Evolutionary conservation across 1,140 invertebrate genomes (phyloP), one percentile per base, ranked within the genome.

Genomic region (Nebria ingens): DNA sequence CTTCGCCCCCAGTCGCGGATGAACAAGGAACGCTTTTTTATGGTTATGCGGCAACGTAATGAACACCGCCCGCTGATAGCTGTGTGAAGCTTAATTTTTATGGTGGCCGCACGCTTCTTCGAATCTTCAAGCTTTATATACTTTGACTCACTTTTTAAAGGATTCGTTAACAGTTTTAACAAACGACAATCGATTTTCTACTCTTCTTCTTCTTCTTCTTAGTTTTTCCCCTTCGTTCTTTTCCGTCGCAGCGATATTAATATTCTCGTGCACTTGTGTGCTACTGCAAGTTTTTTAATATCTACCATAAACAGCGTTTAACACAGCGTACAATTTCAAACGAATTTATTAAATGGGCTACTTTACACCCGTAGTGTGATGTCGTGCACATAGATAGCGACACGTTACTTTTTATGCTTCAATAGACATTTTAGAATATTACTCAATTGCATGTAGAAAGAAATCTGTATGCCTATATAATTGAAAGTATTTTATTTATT

Each of bases 81-180:
- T 58, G 61, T 62, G 59, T 59, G 64, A 62, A 62, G 61, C 64
- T 67, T 67, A 67, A 64, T 67, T 67, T 67, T 67, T 67, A 67
- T 62, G 56, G 57, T 60, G 38, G 59, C 61, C 58, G 57, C 62
- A 56, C 59, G 52, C 59, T 57, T 59, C 57, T 59, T 62, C 57
- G 56, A 38, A 64, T 61, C 59, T 55, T 29, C 49, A 58, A 58
- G 62, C 58, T 64, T 62, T 65, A 65, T 64, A 64, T 62, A 65
- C 55, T 61, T 64, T 49, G 58, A 54, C 56, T 54, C 61, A 61
- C 64, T 65, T 65, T 66, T 66, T 66, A 66, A 65, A 61, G 65
- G 65, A 66, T 65, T 65, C 65, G 65, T 66, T 66, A 65, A 66
- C 65, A 66, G 62, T 66, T 66, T 66, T 63, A 66, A 65, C 65